Percentiles rank a stretch among this genome's conserved stretches.
phyloP scores from a whole-genome alignment of 2,797 vertebrate genomes.

The Acanthurus leucopareius region DNA sequence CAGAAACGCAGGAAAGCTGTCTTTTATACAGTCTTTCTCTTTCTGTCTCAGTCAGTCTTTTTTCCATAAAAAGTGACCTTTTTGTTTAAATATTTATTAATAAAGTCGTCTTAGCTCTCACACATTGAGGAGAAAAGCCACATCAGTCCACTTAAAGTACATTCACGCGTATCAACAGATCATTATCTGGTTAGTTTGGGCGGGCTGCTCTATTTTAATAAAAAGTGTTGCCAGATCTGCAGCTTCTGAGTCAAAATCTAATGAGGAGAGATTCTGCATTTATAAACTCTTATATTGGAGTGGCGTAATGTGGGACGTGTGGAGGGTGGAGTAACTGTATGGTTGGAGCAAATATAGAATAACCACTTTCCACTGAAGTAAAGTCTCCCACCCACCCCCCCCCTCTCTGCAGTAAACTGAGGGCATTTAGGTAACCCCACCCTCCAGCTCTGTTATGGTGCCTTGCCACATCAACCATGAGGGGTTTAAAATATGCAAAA shows the following conservation, averaged over 20 bases:
- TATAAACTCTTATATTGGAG: conserved; percentile 71
- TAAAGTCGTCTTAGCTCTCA: conserved; percentile 9
- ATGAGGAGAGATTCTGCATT: conserved; percentile 63
- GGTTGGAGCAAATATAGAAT: conserved; percentile 84
- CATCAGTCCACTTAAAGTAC: conserved; percentile 17
- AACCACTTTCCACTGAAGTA: conserved; percentile 84
- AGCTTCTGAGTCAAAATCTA: conserved; percentile 46
- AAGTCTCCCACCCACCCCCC: conserved; percentile 69
- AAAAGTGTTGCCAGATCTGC: conserved; percentile 45
- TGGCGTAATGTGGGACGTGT: conserved; percentile 77
- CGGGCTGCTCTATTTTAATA: conserved; percentile 45
- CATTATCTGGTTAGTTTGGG: conserved; percentile 51
- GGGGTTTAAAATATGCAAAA: conserved; percentile 67
- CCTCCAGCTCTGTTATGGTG: conserved; percentile 68
- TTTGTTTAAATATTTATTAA: conserved; percentile 3
- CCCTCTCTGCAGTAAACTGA: conserved; percentile 73
- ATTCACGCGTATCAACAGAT: conserved; percentile 45
- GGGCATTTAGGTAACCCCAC: conserved; percentile 78
- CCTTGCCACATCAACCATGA: conserved; percentile 77
- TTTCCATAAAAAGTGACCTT: conserved; percentile 12
- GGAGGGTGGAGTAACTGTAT: conserved; percentile 84
- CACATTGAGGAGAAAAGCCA: background rate
- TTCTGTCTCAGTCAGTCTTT: conserved; percentile 17
- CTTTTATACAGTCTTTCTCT: conserved; percentile 26
- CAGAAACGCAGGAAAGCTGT: conserved; percentile 48